Evolutionary conservation across 2,888 invertebrate species (phyloP), one percentile per base, ranked within the genome.

Genomic region (Stenodera caucasica): DNA sequence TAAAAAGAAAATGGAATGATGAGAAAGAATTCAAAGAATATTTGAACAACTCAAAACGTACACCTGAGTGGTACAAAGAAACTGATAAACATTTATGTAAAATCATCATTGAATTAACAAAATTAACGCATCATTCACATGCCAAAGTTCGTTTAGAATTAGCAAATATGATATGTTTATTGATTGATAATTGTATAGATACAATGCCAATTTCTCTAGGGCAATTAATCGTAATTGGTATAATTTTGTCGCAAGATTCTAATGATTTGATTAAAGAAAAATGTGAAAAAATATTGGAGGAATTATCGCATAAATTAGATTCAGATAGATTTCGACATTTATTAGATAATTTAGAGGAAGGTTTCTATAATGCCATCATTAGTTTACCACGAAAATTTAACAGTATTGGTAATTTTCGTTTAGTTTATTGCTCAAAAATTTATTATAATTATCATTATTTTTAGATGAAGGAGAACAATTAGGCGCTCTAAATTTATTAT

Each of bases 191-290:
- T 65, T 90, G 90, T 70, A 79, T 82, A 51, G 88, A 88, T 60
- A 87, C 89, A 63, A 84, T 91, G 81, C 82, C 83, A 18, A 79
- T 82, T 0, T 88, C 87, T 53, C 80, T 87, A 51, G 80, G 85
- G n/a, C 78, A 84, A 63, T 80, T 88, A 7, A 77, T 91, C 2
- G 90, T 91, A 77, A 84, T 88, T 32, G 77, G 91, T 7, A 85
- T 92, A 64, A 82, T 86, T 0, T 78, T 92, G 29, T 85, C 88
- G 0, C 87, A 89, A 74, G 91, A 92, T 78, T 85, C 85, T 8
- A 80, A 83, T 63, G 70, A 76, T 0, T 80, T 84, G 63, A 85
- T 91, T 12, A 73, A 83, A 12, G 64, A 71, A 4, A 70, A 75
- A 53, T 84, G 85, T 65, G 74, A 71, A 18, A 53, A 65, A 18